Evolutionary conservation across 2,797 vertebrate species (phyloP), one percentile per base, ranked within the genome.

Genomic region (Tokudaia tokunoshimensis): DNA sequence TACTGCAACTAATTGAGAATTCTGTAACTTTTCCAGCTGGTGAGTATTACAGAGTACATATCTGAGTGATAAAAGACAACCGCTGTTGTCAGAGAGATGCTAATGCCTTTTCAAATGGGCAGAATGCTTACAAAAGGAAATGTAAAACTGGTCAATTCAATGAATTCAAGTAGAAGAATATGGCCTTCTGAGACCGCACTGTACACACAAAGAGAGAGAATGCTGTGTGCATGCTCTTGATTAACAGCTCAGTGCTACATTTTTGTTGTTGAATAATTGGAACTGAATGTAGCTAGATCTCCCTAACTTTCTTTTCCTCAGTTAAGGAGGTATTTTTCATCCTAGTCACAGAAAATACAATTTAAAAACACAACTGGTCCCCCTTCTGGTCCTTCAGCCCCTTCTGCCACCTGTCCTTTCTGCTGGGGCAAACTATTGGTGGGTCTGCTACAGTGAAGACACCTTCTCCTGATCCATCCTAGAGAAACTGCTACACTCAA

Each of bases 71-170:
- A 97, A 97, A 19, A 70, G 92, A 94, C 59, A 96, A 13, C 78
- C 97, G 96, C 76, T 26, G 0, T 92, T 96, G 61, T 37, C n/a
- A 94, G 83, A 95, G 50, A 96, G 79, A 92, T 78, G 78, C 29
- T 63, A 93, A 97, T 94, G 79, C 95, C 92, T 98, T 98, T 97
- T 97, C 75, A 96, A 89, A 47, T 95, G 50, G 81, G 52, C 67
- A 92, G 96, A 97, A 97, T n/a, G 10, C 78, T 97, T 94, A 96
- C 96, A 95, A 88, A 72, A 98, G 96, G 95, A 96, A 98, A 95
- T 74, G 94, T 95, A 97, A 98, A 98, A 96, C 93, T 94, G 1
- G 1, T 92, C 97, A 98, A 97, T 96, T 86, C 82, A n/a, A 20
- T 57, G 91, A 92, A 94, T 59, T 50, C 63, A 90, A 20, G 37